phyloP scores from a whole-genome alignment of 2,797 vertebrate species.

The Rhadinocentrus ornatus region DNA sequence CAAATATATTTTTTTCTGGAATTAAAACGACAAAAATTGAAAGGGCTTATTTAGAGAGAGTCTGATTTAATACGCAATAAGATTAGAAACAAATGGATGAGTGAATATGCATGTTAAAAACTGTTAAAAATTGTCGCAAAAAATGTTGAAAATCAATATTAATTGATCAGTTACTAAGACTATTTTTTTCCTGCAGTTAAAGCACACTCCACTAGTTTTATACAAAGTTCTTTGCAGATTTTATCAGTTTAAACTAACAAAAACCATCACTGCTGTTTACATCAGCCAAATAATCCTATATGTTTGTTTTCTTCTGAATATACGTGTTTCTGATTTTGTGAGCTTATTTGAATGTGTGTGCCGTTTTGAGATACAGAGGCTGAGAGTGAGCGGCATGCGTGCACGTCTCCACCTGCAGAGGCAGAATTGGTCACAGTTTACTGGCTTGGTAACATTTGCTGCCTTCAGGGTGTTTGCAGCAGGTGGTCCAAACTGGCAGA shows the following conservation, averaged over 20 bases:
- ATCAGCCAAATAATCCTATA: constrained; percentile 49
- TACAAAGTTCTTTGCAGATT: constrained; percentile 32
- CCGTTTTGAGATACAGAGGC: constrained; percentile 42
- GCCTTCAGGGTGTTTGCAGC: constrained; percentile 78
- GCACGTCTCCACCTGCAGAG: constrained; percentile 76
- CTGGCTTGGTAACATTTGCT: constrained; percentile 66
- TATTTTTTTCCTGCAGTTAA: constrained; percentile 21
- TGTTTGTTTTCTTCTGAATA: constrained; percentile 42
- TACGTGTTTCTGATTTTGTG: constrained; percentile 32
- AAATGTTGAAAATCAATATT: not conserved
- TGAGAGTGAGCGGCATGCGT: constrained; percentile 47
- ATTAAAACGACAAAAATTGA: not conserved
- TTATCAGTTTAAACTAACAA: constrained; percentile 29
- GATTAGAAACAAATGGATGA: not conserved
- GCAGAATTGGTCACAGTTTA: constrained; percentile 79
- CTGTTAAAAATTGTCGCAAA: too few relatives aligned
- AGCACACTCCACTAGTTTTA: constrained; percentile 24
- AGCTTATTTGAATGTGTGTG: constrained; percentile 22
- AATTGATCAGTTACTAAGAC: constrained; percentile 32
- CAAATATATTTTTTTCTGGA: not conserved
- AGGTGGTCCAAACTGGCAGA: constrained; percentile 77
- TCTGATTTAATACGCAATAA: not conserved
- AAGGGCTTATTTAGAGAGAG: not conserved
- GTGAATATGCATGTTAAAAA: not conserved
- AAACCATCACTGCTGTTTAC: constrained; percentile 27